Evolutionary conservation across 2,797 vertebrate species (phyloP).

Genomic region (Fringilla coelebs): DNA sequence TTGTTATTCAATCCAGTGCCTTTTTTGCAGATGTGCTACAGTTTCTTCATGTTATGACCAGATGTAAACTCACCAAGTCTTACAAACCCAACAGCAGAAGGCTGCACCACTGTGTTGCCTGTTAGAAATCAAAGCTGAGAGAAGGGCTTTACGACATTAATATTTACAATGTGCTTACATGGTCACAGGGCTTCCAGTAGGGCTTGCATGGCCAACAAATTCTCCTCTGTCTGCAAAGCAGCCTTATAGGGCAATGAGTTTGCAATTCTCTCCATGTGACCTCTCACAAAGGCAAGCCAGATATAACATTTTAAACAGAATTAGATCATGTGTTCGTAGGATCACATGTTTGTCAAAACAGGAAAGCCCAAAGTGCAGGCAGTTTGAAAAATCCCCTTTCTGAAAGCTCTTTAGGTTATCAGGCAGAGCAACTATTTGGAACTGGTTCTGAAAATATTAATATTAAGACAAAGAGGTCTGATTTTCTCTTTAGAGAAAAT

Average conservation of each 20-base stretch:
- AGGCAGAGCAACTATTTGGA: not conserved
- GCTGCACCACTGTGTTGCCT: not conserved
- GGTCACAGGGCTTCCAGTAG: not conserved
- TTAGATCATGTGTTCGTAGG: not conserved
- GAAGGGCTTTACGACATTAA: not conserved
- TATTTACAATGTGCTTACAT: not conserved
- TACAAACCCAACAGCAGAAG: not conserved
- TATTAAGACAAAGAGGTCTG: not conserved
- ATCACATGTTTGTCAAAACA: not conserved
- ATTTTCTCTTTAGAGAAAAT: not conserved
- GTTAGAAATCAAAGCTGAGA: not conserved
- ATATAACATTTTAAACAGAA: not conserved
- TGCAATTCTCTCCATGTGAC: not conserved
- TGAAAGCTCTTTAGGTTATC: not conserved
- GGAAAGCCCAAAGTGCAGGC: not conserved
- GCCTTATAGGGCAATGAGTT: not conserved
- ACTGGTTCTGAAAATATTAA: not conserved
- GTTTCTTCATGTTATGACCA: not conserved
- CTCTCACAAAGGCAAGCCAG: not conserved
- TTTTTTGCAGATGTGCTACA: not conserved
- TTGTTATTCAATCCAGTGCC: not conserved
- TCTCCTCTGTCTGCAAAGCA: not conserved
- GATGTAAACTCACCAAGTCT: not conserved
- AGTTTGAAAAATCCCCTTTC: not conserved
- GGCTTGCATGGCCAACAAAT: not conserved